A percentile compares a stretch with the other conserved stretches of the same genome.
Evolutionary conservation across 2,888 invertebrate genomes (phyloP).

Genomic region (Ashinkailepas kermadecensis): DNA sequence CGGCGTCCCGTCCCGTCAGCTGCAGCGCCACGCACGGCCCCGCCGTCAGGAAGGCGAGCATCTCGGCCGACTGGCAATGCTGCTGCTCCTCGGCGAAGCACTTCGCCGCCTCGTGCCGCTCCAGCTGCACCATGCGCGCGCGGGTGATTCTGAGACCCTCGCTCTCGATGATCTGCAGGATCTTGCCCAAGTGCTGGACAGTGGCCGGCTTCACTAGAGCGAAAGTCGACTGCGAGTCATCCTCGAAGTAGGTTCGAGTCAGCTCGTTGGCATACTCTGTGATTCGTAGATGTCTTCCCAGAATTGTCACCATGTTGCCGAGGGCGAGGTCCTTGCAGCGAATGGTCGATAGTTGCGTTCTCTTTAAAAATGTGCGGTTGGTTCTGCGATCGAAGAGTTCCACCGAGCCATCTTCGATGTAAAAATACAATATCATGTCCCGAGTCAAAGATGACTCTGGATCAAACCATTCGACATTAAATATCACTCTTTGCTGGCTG

Average conservation of each 20-base stretch:
- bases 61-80: background rate
- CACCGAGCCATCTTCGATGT: background rate
- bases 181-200: background rate
- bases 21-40: conserved; percentile 65
- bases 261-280: background rate
- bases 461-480: conserved; percentile 18
- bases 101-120: background rate
- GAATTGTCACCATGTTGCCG: background rate
- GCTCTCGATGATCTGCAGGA: background rate
- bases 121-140: conserved; percentile 6
- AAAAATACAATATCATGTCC: background rate
- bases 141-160: background rate
- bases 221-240: background rate
- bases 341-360: background rate
- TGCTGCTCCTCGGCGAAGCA: conserved; percentile 4
- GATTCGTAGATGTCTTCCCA: background rate
- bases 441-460: background rate
- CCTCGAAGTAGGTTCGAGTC: background rate
- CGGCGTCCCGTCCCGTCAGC: conserved; percentile 62
- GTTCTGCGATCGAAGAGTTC: conserved; percentile 5
- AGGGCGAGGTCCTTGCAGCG: background rate
- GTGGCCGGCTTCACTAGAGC: background rate
- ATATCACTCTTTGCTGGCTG: background rate
- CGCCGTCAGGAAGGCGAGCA: conserved; percentile 55
- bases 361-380: background rate